A percentile compares a stretch with the other conserved stretches of the same genome.
Conservation (phyloP, 2,888 invertebrate genomes). For the Chloromyia formosa region DNA sequence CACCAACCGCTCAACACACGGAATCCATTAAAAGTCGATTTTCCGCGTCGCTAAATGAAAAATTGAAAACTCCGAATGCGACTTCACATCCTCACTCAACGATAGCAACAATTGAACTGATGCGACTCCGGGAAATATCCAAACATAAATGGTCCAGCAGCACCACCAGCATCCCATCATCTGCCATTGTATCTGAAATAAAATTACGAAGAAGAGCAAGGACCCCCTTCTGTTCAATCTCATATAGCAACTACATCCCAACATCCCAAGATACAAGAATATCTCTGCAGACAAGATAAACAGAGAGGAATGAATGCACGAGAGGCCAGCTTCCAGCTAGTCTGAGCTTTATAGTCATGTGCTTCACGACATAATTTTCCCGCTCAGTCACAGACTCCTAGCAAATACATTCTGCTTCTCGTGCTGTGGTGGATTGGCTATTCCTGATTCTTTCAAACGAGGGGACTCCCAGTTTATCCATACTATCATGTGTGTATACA, state of each 20-base stretch:
- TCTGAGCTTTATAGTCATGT: not conserved
- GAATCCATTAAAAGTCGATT: not conserved
- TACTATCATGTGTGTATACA: no score
- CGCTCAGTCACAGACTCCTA: not conserved
- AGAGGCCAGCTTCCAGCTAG: not conserved
- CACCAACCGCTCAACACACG: not conserved
- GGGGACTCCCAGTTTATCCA: no score
- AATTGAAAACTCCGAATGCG: not conserved
- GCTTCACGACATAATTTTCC: conserved; percentile 3
- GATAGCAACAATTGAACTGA: conserved; percentile 28
- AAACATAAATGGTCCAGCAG: conserved; percentile 15
- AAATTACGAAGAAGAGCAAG: conserved; percentile 13
- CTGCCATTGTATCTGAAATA: not conserved
- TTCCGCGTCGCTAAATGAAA: conserved; percentile 1
- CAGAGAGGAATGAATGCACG: not conserved
- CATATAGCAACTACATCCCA: not conserved
- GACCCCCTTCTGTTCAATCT: conserved; percentile 4
- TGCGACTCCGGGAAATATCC: not conserved
- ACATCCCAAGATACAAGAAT: not conserved
- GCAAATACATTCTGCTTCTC: no score
- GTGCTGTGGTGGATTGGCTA: no score
- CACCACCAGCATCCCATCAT: conserved; percentile 25
- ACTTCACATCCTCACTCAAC: conserved; percentile 8
- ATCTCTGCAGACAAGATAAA: conserved; percentile 1
- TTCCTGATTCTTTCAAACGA: no score